Evolutionary conservation across 1,140 invertebrate species (phyloP), one percentile per base, ranked within the genome.

Genomic region (Rhyzopertha dominica): DNA sequence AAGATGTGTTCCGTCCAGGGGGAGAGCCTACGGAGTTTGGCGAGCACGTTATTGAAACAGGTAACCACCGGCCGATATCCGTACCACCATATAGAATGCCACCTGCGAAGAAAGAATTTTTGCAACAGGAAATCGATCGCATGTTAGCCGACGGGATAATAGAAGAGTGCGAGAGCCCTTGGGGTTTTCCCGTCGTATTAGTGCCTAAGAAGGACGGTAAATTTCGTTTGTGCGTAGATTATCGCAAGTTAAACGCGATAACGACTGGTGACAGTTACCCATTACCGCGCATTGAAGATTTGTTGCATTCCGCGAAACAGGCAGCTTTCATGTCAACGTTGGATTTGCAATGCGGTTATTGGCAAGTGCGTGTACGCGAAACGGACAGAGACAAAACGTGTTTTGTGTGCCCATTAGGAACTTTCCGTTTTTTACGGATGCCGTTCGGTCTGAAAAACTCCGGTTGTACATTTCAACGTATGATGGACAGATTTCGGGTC

Each of bases 281-380:
- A n/a, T n/a, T n/a, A n/a, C n/a, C n/a, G n/a, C n/a, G 61, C 4
- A 72, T 78, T 3, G 66, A 71, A 20, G 65, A 73, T 4, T 52
- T 63, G 1, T 40, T 79, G 13, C 53, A 69, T 34, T 23, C 34
- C 4, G 47, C 76, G n/a, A 59, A 54, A 5, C 56, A 57, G 3
- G 47, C 56, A 4, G 49, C 54, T 13, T 71, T 55, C 18, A 75
- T 76, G 47, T 58, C 55, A 2, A 59, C 63, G 0, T 28, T 76
- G 5, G 74, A 77, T 58, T 38, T 74, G 4, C 48, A 49, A 7
- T 9, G 56, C 14, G 65, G 63, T 1, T 68, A 66, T 28, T 67
- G 55, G 51, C 67, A 68, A 38, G 49, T 69, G 10, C 46, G 47
- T 8, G 47, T 70, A 5, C 31, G 20, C 7, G 26, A 53, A 2